Percentiles rank a stretch among this genome's conserved stretches.
Evolutionary conservation across 2,888 invertebrate species (phyloP).

Genomic region (Macaria liturata): DNA sequence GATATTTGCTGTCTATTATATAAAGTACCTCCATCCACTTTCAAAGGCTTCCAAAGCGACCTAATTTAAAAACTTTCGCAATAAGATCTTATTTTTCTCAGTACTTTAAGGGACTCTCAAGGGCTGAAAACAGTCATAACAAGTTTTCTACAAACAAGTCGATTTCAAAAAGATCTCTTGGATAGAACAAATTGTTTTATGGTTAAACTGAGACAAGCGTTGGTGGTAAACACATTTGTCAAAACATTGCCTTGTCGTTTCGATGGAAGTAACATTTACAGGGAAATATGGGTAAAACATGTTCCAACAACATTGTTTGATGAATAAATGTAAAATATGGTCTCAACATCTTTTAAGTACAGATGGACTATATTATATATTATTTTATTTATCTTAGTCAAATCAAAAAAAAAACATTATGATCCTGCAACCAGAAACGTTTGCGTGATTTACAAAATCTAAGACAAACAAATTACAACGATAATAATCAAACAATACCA

Average conservation of each 20-base stretch:
- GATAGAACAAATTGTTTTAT: slow-evolving; percentile 42
- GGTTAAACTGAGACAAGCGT: slow-evolving; percentile 31
- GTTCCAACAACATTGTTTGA: background rate
- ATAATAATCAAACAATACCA: no score
- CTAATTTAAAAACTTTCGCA: background rate
- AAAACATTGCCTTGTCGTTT: slow-evolving; percentile 48
- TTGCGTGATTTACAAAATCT: no score
- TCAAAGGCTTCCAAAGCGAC: background rate
- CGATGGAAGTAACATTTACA: slow-evolving; percentile 7
- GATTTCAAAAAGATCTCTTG: slow-evolving; percentile 39
- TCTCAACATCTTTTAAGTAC: no score
- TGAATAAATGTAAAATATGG: background rate
- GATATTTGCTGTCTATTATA: no score
- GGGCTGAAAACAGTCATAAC: slow-evolving; percentile 14
- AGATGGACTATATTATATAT: no score
- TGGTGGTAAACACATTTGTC: slow-evolving; percentile 59
- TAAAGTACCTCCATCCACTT: no score
- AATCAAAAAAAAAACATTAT: no score
- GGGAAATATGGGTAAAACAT: slow-evolving; percentile 10
- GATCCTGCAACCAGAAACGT: no score
- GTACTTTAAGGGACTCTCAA: slow-evolving; percentile 2
- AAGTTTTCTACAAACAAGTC: slow-evolving; percentile 35
- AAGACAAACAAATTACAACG: no score
- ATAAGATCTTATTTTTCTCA: background rate
- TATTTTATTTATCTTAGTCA: no score